Evolutionary conservation across 37 sponge, comb jelly and placozoan species (phyloP).

Genomic region (Chondrosia reniformis): DNA sequence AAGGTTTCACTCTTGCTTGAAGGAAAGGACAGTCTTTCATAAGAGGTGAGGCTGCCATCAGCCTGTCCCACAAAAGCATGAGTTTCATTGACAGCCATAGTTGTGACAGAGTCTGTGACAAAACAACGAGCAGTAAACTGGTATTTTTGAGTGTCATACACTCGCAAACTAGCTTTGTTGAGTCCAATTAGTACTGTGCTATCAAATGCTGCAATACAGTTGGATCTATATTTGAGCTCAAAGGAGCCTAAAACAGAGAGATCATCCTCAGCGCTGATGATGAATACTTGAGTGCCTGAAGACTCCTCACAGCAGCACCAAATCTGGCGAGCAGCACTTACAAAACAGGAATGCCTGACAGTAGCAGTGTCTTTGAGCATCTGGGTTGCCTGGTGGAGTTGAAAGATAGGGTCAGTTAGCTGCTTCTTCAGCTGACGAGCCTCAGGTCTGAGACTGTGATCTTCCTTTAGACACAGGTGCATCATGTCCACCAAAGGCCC

Average conservation of each 20-base stretch:
- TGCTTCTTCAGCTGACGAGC: constrained; percentile 26
- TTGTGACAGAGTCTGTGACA: constrained; percentile 67
- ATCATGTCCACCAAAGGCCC: constrained; percentile 51
- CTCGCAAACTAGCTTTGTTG: constrained; percentile 68
- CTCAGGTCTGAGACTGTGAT: constrained; percentile 27
- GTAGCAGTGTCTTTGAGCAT: constrained; percentile 50
- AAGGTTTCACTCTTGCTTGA: constrained; percentile 24
- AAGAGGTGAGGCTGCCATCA: constrained; percentile 63
- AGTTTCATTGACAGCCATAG: constrained; percentile 64
- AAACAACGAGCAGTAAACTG: constrained; percentile 57
- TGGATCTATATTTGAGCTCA: constrained; percentile 58
- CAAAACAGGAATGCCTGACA: constrained; percentile 67
- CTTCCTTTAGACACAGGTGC: constrained; percentile 75
- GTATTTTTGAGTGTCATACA: constrained; percentile 69
- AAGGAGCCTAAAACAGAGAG: constrained; percentile 62
- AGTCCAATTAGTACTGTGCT: constrained; percentile 74
- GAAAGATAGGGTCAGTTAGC: constrained; percentile 38
- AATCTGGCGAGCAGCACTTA: constrained; percentile 56
- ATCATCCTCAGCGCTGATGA: constrained; percentile 53
- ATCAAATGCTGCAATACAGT: constrained; percentile 60
- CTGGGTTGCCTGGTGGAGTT: constrained; percentile 54
- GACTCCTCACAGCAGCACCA: constrained; percentile 48
- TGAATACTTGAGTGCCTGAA: constrained; percentile 68
- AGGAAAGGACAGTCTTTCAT: constrained; percentile 61
- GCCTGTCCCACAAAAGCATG: constrained; percentile 74